Evolutionary conservation across 2,113 vertebrate genomes (phyloP).

Genomic region (Cathartes aura): DNA sequence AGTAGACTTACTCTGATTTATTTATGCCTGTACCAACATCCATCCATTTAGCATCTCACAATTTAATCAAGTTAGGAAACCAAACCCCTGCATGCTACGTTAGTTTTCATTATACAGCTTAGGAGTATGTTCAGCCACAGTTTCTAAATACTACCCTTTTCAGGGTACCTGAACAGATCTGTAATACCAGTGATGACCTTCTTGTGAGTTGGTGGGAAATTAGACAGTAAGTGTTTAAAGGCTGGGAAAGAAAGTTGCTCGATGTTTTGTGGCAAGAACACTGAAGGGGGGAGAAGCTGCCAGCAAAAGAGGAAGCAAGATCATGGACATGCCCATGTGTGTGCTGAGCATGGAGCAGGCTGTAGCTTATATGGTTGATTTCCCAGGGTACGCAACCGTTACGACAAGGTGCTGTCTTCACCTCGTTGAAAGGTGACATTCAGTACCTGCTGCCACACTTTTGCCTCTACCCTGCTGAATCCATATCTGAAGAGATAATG

Average conservation of each 20-base stretch:
- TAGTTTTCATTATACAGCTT: neutral
- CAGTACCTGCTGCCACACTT: neutral
- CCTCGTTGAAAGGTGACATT: neutral
- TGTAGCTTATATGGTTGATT: neutral
- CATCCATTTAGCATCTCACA: neutral
- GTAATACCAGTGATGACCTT: neutral
- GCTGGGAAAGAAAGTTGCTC: neutral
- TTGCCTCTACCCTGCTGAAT: neutral
- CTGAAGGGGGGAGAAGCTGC: neutral
- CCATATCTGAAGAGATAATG: neutral
- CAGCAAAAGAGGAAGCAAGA: neutral
- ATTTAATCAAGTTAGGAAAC: slow-evolving; percentile 19
- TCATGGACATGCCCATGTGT: accelerated
- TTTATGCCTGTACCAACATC: neutral
- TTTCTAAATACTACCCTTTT: neutral
- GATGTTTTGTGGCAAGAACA: neutral
- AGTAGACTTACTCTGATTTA: neutral
- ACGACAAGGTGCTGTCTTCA: neutral
- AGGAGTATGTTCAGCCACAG: neutral
- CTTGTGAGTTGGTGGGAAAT: neutral
- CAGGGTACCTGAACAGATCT: neutral
- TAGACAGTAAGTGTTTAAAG: neutral
- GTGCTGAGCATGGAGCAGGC: neutral
- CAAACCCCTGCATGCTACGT: neutral
- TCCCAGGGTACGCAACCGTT: neutral